Evolutionary conservation across 2,797 vertebrate species (phyloP).

Genomic region (Sebastes iracundus): DNA sequence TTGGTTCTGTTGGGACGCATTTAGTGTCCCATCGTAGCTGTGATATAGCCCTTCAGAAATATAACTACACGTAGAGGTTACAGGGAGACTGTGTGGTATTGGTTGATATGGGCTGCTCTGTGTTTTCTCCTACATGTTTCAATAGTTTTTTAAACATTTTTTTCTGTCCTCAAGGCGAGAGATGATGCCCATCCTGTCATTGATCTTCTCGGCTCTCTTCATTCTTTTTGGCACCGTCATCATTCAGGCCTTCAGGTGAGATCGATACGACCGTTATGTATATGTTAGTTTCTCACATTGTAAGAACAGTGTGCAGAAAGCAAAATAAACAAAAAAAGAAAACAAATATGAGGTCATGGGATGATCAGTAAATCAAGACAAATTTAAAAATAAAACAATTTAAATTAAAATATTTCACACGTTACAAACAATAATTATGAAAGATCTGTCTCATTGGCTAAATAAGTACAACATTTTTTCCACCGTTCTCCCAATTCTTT

Average conservation of each 20-base stretch:
- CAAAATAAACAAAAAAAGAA: no score
- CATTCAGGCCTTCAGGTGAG: constrained; percentile 95
- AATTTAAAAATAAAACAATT: no score
- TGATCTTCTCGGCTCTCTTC: constrained; percentile 95
- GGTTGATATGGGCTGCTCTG: neutral
- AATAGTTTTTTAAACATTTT: neutral
- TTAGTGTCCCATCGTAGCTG: neutral
- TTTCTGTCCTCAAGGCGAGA: constrained; percentile 84
- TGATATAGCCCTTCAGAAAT: neutral
- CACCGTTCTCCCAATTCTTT: no score
- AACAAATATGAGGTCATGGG: no score
- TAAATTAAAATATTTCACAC: no score
- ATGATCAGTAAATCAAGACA: no score
- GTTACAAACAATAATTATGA: no score
- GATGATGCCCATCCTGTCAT: constrained; percentile 95
- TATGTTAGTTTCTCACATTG: neutral
- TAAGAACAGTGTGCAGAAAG: accelerated
- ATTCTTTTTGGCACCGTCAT: constrained; percentile 96
- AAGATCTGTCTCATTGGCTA: no score
- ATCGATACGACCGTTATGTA: accelerated
- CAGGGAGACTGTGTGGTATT: neutral
- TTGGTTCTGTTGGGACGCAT: neutral
- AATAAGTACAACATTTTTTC: no score
- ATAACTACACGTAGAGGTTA: neutral
- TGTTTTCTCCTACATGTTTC: neutral